A percentile compares a stretch with the other conserved stretches of the same genome.
These are phyloP conservation scores for Noctua janthe DNA, from an alignment of 2,888 invertebrate species.

Conservation along the genomic window DNA sequence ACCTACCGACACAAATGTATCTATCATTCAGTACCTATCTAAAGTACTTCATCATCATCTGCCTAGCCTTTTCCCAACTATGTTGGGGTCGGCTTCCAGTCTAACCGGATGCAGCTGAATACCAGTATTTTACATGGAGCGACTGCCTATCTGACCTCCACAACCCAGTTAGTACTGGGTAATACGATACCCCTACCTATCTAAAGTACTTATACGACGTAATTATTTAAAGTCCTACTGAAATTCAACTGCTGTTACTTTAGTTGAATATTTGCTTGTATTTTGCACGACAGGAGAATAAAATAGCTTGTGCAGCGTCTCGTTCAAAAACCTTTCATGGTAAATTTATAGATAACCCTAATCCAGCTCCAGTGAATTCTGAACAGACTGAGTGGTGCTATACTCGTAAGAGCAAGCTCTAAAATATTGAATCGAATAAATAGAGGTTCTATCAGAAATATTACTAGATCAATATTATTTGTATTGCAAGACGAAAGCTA, in stretches of 20 bases:
- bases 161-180: too few relatives aligned
- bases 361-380: slow-evolving; percentile 17
- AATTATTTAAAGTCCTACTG: neutral
- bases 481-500: slow-evolving; percentile 5
- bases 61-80: too few relatives aligned
- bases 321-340: slow-evolving; percentile 5
- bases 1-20: too few relatives aligned
- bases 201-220: neutral
- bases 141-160: too few relatives aligned
- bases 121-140: too few relatives aligned
- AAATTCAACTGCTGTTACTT: neutral
- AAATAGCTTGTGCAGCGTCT: neutral
- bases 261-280: neutral
- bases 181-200: too few relatives aligned
- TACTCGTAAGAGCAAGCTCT: neutral
- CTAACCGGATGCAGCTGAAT: too few relatives aligned
- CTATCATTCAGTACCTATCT: too few relatives aligned
- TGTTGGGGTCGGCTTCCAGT: too few relatives aligned
- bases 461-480: slow-evolving; percentile 16
- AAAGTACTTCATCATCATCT: too few relatives aligned
- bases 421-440: slow-evolving; percentile 51
- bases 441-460: slow-evolving; percentile 17
- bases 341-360: slow-evolving; percentile 2
- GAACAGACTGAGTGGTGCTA: slow-evolving; percentile 4
- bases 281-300: neutral